phyloP scores from a whole-genome alignment of 1,140 invertebrate genomes.

The Danaus plexippus region DNA sequence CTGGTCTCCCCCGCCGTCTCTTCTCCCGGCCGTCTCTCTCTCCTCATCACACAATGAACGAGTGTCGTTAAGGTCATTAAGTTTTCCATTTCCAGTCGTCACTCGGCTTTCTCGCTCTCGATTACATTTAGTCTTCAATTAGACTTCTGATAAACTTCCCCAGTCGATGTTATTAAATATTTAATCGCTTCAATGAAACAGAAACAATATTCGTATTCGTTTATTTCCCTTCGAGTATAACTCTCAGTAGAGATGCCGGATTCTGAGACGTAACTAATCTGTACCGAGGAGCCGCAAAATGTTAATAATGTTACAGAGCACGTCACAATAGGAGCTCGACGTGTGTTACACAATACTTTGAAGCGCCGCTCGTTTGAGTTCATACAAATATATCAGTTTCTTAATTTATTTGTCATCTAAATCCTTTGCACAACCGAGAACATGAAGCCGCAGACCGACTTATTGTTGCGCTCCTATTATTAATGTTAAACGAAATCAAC shows the following conservation, averaged over 20 bases:
- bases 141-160: slow-evolving; percentile 16
- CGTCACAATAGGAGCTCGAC: too few relatives aligned
- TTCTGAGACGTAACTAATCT: too few relatives aligned
- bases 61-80: slow-evolving; percentile 49
- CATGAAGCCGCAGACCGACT: background rate
- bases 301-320: too few relatives aligned
- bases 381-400: slow-evolving; percentile 17
- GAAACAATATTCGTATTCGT: too few relatives aligned
- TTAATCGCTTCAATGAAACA: too few relatives aligned
- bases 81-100: slow-evolving; percentile 49
- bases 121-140: slow-evolving; percentile 37
- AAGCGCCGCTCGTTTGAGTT: slow-evolving; percentile 7
- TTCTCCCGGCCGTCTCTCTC: background rate
- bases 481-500: background rate
- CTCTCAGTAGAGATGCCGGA: too few relatives aligned
- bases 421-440: slow-evolving; percentile 4
- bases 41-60: slow-evolving; percentile 38
- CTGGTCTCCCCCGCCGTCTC: background rate
- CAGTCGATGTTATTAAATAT: slow-evolving; percentile 8
- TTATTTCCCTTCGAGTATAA: too few relatives aligned
- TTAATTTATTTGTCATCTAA: background rate
- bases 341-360: background rate
- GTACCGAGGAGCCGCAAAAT: too few relatives aligned
- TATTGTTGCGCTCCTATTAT: background rate
- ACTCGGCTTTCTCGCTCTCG: slow-evolving; percentile 16